phyloP scores from a whole-genome alignment of 2,888 invertebrate species.

The Spodoptera littoralis region DNA sequence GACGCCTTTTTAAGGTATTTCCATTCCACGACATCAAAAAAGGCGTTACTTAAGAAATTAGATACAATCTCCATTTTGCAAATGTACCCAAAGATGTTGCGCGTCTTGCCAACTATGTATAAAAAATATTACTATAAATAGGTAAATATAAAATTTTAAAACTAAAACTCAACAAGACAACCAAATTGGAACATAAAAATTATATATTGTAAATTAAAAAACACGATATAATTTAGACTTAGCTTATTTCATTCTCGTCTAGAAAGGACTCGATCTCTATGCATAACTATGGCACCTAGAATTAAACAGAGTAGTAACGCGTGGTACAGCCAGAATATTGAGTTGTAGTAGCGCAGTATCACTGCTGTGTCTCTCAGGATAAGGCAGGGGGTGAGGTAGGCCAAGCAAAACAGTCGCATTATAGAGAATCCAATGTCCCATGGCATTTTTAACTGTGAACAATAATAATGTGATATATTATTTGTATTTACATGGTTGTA shows the following conservation, averaged over 20 bases:
- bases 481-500: no score
- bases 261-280: conserved; percentile 31
- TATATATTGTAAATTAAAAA: conserved; percentile 6
- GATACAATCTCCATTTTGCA: no score
- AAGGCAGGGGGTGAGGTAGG: conserved; percentile 81
- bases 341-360: conserved; percentile 77
- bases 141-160: no score
- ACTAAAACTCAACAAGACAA: not conserved
- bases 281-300: conserved; percentile 63
- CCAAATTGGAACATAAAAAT: not conserved
- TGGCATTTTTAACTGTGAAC: conserved; percentile 86
- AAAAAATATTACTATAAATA: no score
- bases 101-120: no score
- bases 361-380: conserved; percentile 63
- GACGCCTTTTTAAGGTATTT: no score
- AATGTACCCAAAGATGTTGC: no score
- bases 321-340: conserved; percentile 82
- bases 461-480: not conserved
- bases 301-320: conserved; percentile 68
- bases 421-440: conserved; percentile 88
- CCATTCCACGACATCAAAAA: no score
- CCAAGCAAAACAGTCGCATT: conserved; percentile 79
- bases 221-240: conserved; percentile 11
- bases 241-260: not conserved
- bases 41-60: no score